Conservation (phyloP, 2,888 invertebrate genomes). For the Drosophila monieri region DNA sequence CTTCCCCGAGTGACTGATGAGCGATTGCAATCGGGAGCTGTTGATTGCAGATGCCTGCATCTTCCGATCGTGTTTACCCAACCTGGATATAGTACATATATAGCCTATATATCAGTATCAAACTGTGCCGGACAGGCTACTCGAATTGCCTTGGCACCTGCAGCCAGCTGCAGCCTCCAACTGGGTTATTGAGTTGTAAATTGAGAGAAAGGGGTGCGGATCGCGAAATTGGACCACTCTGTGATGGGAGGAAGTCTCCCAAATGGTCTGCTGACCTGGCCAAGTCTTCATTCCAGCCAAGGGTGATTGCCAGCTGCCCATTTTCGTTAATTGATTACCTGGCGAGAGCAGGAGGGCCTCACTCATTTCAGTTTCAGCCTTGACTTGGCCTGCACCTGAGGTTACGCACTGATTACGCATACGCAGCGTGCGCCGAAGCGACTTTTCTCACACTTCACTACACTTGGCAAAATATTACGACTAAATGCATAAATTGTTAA, state of each 20-base stretch:
- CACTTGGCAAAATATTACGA: background rate
- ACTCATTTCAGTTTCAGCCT: constrained; percentile 15
- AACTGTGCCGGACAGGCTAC: constrained; percentile 58
- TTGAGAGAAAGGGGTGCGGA: constrained; percentile 17
- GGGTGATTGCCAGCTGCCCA: constrained; percentile 24
- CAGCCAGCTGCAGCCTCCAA: constrained; percentile 61
- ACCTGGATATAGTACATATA: constrained; percentile 17
- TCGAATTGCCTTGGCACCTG: constrained; percentile 55
- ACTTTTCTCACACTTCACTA: constrained; percentile 10
- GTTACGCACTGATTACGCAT: constrained; percentile 73
- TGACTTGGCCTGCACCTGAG: constrained; percentile 55
- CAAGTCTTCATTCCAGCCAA: background rate
- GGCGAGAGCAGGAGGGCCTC: background rate
- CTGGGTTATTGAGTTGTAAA: constrained; percentile 60
- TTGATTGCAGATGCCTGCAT: constrained; percentile 63
- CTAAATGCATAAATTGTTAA: no score
- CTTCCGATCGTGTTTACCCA: constrained; percentile 14
- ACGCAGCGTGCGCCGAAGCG: constrained; percentile 53
- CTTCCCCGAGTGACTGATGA: constrained; percentile 37
- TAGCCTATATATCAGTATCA: constrained; percentile 59
- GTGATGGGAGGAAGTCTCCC: constrained; percentile 18
- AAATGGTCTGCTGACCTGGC: background rate
- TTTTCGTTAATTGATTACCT: constrained; percentile 29
- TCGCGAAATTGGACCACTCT: constrained; percentile 42
- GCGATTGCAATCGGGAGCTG: constrained; percentile 62